A percentile compares a stretch with the other conserved stretches of the same genome.
Evolutionary conservation across 2,113 vertebrate genomes (phyloP).

Genomic region (Leuciscus idus): DNA sequence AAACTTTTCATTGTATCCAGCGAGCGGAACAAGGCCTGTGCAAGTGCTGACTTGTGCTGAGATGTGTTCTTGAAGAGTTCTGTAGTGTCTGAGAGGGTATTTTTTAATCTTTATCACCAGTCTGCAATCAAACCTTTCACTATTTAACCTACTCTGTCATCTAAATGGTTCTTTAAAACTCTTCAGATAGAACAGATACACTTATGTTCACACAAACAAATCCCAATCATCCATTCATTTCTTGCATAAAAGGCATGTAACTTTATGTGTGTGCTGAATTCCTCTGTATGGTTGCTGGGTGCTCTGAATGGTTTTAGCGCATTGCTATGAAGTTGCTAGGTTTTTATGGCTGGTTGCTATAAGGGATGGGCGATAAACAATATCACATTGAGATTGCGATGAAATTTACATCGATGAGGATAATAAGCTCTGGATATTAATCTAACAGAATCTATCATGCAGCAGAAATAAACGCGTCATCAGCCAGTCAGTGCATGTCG

Average conservation of each 20-base stretch:
- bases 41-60: neutral
- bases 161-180: neutral
- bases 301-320: neutral
- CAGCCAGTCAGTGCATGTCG: too few species aligned
- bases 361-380: too few species aligned
- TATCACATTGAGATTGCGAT: too few species aligned
- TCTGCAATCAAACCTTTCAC: constrained; percentile 23
- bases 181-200: neutral
- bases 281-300: neutral
- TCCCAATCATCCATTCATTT: neutral
- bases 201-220: neutral
- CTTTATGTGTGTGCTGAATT: neutral
- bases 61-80: constrained; percentile 29
- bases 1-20: constrained; percentile 35
- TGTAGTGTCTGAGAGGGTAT: constrained; percentile 17
- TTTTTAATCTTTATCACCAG: constrained; percentile 8
- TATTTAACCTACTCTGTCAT: neutral
- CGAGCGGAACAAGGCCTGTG: constrained; percentile 7
- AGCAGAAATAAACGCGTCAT: too few species aligned
- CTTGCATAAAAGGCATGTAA: neutral
- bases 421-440: too few species aligned
- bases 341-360: neutral
- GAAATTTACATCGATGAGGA: too few species aligned
- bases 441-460: too few species aligned
- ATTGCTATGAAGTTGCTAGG: neutral